Evolutionary conservation across 2,797 vertebrate genomes (phyloP), one percentile per base, ranked within the genome.

Genomic region (Peromyscus attwateri): DNA sequence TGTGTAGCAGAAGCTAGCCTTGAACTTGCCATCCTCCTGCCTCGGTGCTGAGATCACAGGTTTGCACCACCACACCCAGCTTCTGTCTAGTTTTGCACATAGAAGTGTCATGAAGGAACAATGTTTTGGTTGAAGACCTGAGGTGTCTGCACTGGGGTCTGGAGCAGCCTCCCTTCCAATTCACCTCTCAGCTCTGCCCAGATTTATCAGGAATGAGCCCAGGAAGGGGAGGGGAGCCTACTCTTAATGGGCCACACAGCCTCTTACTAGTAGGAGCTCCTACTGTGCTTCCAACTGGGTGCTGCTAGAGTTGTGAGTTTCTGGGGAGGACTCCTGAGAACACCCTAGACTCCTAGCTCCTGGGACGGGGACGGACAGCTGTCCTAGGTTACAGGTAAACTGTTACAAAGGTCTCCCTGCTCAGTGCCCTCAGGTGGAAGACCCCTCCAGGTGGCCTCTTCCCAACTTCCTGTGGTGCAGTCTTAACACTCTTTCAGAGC

Each of bases 361-460:
- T n/a, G 11, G 70, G 70, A 40, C 31, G 11, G 16, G 34, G 52
- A 31, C 8, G 14, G 27, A 57, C 27, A 76, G 71, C 87, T 89
- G 71, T 43, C 37, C 29, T 40, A 25, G 21, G 46, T 52, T n/a
- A 55, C 21, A 87, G 43, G 66, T 52, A 52, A 70, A 52, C 64
- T 87, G 84, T 87, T 52, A 87, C 46, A 87, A 87, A 87, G 46
- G 85, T n/a, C 49, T 71, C 21, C 46, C 84, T 87, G 46, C 68
- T 57, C n/a, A 87, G 68, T 37, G 85, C 68, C 66, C 49, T 75
- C 85, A 68, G 49, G 77, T 73, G 71, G 2, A 5, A 73, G n/a
- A 88, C 68, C 21, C 52, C 70, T 73, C 70, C 82, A 85, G 70
- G 52, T 75, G 52, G 52, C 70, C 49, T 88, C 14, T 14, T 76